These are phyloP conservation scores for Eugnorisma glareosa DNA, from an alignment of 2,888 invertebrate genomes.

Conservation along the genomic window DNA sequence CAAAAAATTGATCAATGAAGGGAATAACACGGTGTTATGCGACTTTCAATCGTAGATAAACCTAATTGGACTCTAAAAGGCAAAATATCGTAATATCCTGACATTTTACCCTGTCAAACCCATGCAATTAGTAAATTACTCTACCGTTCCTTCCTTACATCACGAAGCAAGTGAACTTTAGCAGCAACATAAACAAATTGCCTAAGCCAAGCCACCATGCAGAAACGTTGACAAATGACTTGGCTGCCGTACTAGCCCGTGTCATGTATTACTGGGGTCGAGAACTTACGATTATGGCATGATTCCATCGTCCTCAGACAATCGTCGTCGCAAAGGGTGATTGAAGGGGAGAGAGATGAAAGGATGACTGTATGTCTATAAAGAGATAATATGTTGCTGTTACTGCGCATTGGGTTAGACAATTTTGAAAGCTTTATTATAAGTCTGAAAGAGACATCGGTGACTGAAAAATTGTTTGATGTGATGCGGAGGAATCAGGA, in stretches of 20 bases:
- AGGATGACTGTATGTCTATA: not conserved
- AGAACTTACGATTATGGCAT: slow-evolving; percentile 15
- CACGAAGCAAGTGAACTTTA: slow-evolving; percentile 41
- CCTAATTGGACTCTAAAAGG: too few relatives aligned
- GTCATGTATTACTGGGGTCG: slow-evolving; percentile 6
- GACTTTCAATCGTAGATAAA: not conserved
- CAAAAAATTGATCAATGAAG: not conserved
- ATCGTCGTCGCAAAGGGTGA: slow-evolving; percentile 8
- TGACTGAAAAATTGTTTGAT: not conserved
- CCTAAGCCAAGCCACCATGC: slow-evolving; percentile 26
- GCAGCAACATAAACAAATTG: slow-evolving; percentile 25
- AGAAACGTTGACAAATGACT: slow-evolving; percentile 32
- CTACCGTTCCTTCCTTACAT: not conserved
- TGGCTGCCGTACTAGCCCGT: not conserved
- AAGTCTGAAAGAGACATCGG: not conserved
- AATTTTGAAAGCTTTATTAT: not conserved
- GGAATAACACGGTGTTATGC: not conserved
- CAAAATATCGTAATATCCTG: slow-evolving; percentile 7
- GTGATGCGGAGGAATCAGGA: not conserved
- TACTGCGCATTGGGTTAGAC: not conserved
- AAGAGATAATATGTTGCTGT: not conserved
- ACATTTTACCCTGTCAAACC: slow-evolving; percentile 1
- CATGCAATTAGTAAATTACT: slow-evolving; percentile 17
- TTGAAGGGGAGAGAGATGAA: not conserved
- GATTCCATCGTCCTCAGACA: slow-evolving; percentile 18